Conservation (phyloP, 2,888 invertebrate genomes). For the Oligia fasciuncula region DNA sequence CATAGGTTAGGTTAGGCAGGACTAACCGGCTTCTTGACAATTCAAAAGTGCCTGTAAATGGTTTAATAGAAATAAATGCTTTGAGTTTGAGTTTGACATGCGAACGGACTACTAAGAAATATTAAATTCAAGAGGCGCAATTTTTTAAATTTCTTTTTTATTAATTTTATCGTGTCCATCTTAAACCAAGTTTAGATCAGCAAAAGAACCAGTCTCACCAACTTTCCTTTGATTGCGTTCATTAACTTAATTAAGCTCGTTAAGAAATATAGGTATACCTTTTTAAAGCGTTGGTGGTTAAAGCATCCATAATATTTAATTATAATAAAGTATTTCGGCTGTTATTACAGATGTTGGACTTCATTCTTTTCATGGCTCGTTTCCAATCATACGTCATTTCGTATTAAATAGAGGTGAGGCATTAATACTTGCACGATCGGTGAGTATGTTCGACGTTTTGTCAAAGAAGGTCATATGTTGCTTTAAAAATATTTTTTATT, state of each 20-base stretch:
- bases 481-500: conserved; percentile 7
- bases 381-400: conserved; percentile 51
- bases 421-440: conserved; percentile 6
- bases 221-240: conserved; percentile 56
- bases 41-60: no score
- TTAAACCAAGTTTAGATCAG: conserved; percentile 26
- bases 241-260: conserved; percentile 61
- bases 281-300: conserved; percentile 15
- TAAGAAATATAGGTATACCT: conserved; percentile 46
- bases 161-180: conserved; percentile 8
- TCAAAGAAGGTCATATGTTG: neutral
- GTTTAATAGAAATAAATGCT: no score
- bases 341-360: conserved; percentile 46
- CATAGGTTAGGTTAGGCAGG: no score
- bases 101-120: neutral
- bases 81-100: no score
- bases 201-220: conserved; percentile 36
- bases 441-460: conserved; percentile 8
- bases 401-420: conserved; percentile 20
- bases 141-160: neutral
- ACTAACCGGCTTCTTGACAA: no score
- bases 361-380: conserved; percentile 54
- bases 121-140: neutral
- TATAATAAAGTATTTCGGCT: conserved; percentile 48
- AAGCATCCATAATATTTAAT: conserved; percentile 45